These are phyloP conservation scores for Hirtodrosophila confusa DNA, from an alignment of 2,888 invertebrate species.

Conservation along the genomic window DNA sequence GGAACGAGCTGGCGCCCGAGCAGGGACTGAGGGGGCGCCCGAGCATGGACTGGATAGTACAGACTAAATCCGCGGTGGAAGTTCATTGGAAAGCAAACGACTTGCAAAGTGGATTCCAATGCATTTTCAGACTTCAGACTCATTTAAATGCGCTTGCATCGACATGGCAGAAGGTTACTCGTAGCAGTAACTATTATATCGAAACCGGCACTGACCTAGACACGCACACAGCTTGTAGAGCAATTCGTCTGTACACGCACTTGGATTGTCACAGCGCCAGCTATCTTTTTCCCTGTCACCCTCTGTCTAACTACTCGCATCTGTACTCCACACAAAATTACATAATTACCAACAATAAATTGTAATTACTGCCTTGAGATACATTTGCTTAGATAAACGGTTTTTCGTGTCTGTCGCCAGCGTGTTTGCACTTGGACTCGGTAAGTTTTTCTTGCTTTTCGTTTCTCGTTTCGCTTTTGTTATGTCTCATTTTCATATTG, in stretches of 20 bases:
- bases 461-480: constrained; percentile 9
- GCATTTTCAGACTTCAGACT: constrained; percentile 14
- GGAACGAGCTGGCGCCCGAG: too few relatives aligned
- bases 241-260: constrained; percentile 49
- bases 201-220: constrained; percentile 40
- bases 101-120: constrained; percentile 12
- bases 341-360: constrained; percentile 79
- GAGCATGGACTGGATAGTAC: too few relatives aligned
- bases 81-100: constrained; percentile 11
- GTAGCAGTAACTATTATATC: neutral
- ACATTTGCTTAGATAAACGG: constrained; percentile 68
- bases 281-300: neutral
- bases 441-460: constrained; percentile 29
- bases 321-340: constrained; percentile 65
- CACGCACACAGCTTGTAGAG: constrained; percentile 38
- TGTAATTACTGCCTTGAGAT: constrained; percentile 78
- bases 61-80: neutral
- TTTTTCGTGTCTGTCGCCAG: constrained; percentile 49
- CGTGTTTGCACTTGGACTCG: constrained; percentile 35
- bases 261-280: constrained; percentile 36
- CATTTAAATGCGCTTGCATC: constrained; percentile 59
- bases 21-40: too few relatives aligned
- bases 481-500: constrained; percentile 45
- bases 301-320: constrained; percentile 29
- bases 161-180: constrained; percentile 14